phyloP scores from a whole-genome alignment of 1,140 invertebrate species.

The Rhizoglyphus robini region DNA sequence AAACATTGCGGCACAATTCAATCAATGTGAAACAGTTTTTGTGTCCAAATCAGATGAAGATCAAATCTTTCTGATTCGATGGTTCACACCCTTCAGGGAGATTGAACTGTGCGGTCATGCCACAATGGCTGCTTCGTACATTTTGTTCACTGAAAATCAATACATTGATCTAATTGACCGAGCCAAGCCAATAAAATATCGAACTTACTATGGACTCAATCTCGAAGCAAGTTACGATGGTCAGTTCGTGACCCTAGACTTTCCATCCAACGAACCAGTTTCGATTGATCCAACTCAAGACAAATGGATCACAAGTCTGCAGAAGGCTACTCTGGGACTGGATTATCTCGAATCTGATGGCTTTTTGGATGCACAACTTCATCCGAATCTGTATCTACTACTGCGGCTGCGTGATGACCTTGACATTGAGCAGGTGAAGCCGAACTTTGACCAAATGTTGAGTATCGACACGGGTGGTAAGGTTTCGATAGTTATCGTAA shows the following conservation, averaged over 20 bases:
- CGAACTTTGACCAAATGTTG: slow-evolving; percentile 23
- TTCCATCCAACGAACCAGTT: background rate
- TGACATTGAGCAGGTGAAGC: background rate
- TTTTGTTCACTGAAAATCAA: slow-evolving; percentile 30
- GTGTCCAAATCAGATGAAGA: slow-evolving; percentile 25
- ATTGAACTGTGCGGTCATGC: slow-evolving; percentile 47
- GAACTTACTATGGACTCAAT: background rate
- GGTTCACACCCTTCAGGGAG: slow-evolving; percentile 47
- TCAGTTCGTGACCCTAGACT: background rate
- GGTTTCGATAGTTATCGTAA: slow-evolving; percentile 27
- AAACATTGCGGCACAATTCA: slow-evolving; percentile 44
- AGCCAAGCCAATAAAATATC: background rate
- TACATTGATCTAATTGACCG: background rate
- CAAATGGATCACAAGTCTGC: background rate
- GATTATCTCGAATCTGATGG: background rate
- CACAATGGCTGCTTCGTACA: slow-evolving; percentile 43
- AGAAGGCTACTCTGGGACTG: background rate
- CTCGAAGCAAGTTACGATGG: background rate
- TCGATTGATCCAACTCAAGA: background rate
- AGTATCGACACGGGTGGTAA: slow-evolving; percentile 22
- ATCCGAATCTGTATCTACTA: background rate
- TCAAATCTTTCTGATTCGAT: slow-evolving; percentile 29
- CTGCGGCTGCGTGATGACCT: background rate
- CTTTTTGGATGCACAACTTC: background rate
- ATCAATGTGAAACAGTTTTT: slow-evolving; percentile 47